phyloP scores from a whole-genome alignment of 2,113 vertebrate genomes.

The Mohoua ochrocephala region DNA sequence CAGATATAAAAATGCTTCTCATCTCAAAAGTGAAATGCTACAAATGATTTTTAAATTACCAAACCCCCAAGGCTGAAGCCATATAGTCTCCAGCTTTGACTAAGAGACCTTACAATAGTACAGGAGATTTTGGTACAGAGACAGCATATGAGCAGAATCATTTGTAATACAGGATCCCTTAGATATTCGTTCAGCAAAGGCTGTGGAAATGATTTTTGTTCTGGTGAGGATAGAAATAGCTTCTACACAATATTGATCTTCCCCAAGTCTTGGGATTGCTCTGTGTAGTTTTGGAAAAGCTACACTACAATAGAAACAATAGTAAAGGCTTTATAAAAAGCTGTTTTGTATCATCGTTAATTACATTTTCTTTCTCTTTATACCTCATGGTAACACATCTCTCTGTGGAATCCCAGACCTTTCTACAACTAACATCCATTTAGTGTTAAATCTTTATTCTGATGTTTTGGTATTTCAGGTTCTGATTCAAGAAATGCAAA shows the following conservation, averaged over 20 bases:
- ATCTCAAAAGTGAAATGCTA: slow-evolving; percentile 1
- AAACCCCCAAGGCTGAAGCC: neutral
- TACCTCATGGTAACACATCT: neutral
- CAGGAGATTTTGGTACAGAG: neutral
- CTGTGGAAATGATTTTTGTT: neutral
- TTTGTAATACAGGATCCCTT: neutral
- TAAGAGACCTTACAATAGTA: neutral
- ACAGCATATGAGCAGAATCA: neutral
- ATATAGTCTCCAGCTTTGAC: neutral
- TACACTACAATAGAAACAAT: neutral
- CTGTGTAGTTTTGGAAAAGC: neutral
- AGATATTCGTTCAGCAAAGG: neutral
- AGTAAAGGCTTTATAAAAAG: neutral
- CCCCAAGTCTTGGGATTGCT: neutral
- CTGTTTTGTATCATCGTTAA: neutral
- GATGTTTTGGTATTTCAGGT: neutral
- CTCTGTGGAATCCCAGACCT: neutral
- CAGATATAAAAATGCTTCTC: neutral
- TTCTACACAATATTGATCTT: neutral
- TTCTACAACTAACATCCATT: neutral
- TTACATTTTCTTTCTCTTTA: neutral
- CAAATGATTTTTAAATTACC: neutral
- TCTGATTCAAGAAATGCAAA: neutral
- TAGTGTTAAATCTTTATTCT: neutral
- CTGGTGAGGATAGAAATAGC: neutral